Evolutionary conservation across 2,113 vertebrate genomes (phyloP), one percentile per base, ranked within the genome.

Genomic region (Eublepharis macularius): DNA sequence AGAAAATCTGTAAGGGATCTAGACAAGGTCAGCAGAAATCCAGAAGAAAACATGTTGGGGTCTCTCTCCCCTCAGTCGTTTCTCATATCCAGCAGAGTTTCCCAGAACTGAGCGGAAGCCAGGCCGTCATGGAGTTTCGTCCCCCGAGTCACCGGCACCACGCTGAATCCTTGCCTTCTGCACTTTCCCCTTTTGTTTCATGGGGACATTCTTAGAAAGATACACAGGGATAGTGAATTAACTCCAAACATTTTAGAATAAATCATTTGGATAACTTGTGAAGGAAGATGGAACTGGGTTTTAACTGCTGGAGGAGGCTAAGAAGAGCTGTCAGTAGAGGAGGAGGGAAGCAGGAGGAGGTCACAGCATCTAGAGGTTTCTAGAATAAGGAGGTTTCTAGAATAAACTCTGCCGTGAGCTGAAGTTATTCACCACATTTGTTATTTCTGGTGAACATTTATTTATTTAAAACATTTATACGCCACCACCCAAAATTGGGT

Each of bases 31-130:
- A n/a, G 32, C 11, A 51, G 10, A 41, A 45, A 39, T 32, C 74
- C 12, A 0, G 0, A 47, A 36, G 24, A 0, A 0, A 0, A 11
- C 9, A 6, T 5, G 13, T 21, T 1, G 45, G n/a, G 72, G 76
- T 47, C 69, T 72, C 51, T 49, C 57, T 87, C 49, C 63, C 16
- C 2, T 54, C 47, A 2, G 8, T 57, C 77, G 60, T 57, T 32
- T 72, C 34, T 72, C 4, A 3, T 43, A 4, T 17, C 68, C 73
- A 3, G 21, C 36, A 5, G 29, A 81, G 51, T 26, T 26, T 47
- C 66, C 24, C 14, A 1, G 47, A 26, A 45, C 68, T 12, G 4
- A 43, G 7, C 12, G 26, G 68, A 68, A n/a, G 63, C 3, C 41
- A 10, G 9, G 51, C 3, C 0, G 19, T 34, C 0, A 2, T 34